These are phyloP conservation scores for Capitella teleta DNA, from an alignment of 1,140 invertebrate species.

Conservation along the genomic window DNA sequence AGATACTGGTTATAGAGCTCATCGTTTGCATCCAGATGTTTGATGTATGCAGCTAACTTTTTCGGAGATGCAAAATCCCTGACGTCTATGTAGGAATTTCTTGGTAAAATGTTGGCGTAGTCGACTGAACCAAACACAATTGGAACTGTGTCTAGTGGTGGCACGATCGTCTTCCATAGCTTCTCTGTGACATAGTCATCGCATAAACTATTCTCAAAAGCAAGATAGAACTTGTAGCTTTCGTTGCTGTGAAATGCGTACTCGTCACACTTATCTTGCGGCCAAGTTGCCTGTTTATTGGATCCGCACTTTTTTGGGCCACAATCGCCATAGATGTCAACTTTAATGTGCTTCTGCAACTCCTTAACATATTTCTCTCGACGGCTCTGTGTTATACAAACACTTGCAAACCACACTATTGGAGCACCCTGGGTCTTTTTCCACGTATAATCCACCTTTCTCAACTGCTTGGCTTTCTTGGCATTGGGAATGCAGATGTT, in stretches of 20 bases:
- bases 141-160: slow-evolving; percentile 24
- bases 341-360: slow-evolving; percentile 45
- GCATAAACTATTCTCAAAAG: slow-evolving; percentile 56
- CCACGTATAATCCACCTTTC: not conserved
- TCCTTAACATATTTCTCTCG: slow-evolving; percentile 48
- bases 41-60: slow-evolving; percentile 31
- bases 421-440: slow-evolving; percentile 39
- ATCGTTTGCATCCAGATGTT: slow-evolving; percentile 64
- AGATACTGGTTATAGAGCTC: slow-evolving; percentile 81
- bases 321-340: slow-evolving; percentile 62
- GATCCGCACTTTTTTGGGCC: too few relatives aligned
- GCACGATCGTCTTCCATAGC: slow-evolving; percentile 41
- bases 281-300: slow-evolving; percentile 43
- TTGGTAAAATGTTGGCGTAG: slow-evolving; percentile 26
- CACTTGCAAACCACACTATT: slow-evolving; percentile 42
- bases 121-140: slow-evolving; percentile 43
- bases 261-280: slow-evolving; percentile 76
- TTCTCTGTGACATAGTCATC: slow-evolving; percentile 46
- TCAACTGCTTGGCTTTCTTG: not conserved
- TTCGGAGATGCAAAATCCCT: slow-evolving; percentile 31
- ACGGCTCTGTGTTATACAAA: slow-evolving; percentile 48
- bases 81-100: slow-evolving; percentile 37
- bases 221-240: slow-evolving; percentile 94
- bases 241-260: slow-evolving; percentile 62
- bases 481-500: not conserved